A percentile compares a stretch with the other conserved stretches of the same genome.
These are phyloP conservation scores for Nicator chloris DNA, from an alignment of 2,113 vertebrate species.

Conservation along the genomic window DNA sequence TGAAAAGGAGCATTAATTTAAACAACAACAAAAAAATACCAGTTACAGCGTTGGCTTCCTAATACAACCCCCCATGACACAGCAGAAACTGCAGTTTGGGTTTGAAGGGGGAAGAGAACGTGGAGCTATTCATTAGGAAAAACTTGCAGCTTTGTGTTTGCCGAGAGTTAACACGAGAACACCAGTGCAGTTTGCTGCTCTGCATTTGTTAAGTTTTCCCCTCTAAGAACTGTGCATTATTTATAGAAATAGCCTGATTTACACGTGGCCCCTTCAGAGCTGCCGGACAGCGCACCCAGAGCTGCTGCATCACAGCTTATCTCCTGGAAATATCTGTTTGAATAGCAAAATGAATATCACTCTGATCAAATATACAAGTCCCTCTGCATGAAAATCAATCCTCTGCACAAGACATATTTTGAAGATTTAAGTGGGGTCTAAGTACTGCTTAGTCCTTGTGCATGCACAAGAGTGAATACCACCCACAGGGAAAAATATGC, in stretches of 20 bases:
- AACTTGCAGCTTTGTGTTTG: neutral
- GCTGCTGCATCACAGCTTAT: neutral
- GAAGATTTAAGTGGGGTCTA: slow-evolving; percentile 50
- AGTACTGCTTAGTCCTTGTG: neutral
- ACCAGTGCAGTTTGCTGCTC: neutral
- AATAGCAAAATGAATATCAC: neutral
- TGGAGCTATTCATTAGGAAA: neutral
- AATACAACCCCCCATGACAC: neutral
- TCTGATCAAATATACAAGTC: slow-evolving; percentile 7
- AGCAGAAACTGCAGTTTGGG: neutral
- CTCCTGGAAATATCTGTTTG: slow-evolving; percentile 15
- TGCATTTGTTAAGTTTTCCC: neutral
- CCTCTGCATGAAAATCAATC: slow-evolving; percentile 10
- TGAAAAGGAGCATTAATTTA: neutral
- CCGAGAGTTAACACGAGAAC: neutral
- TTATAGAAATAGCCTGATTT: neutral
- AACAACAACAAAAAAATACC: fast-evolving
- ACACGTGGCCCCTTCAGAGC: neutral
- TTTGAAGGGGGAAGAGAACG: neutral
- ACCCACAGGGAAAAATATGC: slow-evolving; percentile 45
- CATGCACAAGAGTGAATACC: slow-evolving; percentile 11
- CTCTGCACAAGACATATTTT: slow-evolving; percentile 4
- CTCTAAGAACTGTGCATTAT: neutral
- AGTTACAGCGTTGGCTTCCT: neutral
- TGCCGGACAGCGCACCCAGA: neutral